These are phyloP conservation scores for Merodon equestris DNA, from an alignment of 2,888 invertebrate species.

Conservation along the genomic window DNA sequence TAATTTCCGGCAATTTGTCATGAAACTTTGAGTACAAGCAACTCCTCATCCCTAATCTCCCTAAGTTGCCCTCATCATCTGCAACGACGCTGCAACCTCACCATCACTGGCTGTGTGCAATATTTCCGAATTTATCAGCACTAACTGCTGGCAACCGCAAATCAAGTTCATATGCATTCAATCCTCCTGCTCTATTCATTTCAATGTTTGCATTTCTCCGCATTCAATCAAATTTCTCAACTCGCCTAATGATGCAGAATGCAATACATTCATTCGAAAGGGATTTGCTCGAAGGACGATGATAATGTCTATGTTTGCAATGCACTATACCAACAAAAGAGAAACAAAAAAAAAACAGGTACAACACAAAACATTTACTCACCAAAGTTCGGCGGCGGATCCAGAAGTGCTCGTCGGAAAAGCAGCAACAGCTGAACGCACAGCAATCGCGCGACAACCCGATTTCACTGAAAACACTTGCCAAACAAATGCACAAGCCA, in stretches of 20 bases:
- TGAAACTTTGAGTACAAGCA: background rate
- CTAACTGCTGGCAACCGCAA: conserved; percentile 5
- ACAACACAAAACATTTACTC: conserved; percentile 24
- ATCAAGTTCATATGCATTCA: conserved; percentile 35
- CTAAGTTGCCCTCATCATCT: conserved; percentile 33
- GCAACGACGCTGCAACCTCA: conserved; percentile 21
- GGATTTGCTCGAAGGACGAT: conserved; percentile 31
- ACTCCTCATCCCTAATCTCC: conserved; percentile 26
- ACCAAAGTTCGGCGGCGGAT: conserved; percentile 59
- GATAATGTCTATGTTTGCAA: background rate
- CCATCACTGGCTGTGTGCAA: conserved; percentile 9
- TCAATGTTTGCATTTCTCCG: conserved; percentile 59
- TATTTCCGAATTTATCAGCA: background rate
- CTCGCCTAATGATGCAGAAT: conserved; percentile 66
- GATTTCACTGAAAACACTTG: conserved; percentile 21
- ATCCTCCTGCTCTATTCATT: conserved; percentile 62
- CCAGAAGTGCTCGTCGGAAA: conserved; percentile 21
- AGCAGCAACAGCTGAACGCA: conserved; percentile 63
- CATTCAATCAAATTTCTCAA: conserved; percentile 65
- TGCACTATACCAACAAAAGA: background rate
- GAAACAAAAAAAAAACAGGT: background rate
- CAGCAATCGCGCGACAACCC: conserved; percentile 6
- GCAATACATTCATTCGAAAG: conserved; percentile 49
- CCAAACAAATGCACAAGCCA: conserved; percentile 32
- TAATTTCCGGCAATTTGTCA: conserved; percentile 38